Conservation (phyloP, 2,888 invertebrate genomes). For the Caenorhabditis macrosperma region DNA sequence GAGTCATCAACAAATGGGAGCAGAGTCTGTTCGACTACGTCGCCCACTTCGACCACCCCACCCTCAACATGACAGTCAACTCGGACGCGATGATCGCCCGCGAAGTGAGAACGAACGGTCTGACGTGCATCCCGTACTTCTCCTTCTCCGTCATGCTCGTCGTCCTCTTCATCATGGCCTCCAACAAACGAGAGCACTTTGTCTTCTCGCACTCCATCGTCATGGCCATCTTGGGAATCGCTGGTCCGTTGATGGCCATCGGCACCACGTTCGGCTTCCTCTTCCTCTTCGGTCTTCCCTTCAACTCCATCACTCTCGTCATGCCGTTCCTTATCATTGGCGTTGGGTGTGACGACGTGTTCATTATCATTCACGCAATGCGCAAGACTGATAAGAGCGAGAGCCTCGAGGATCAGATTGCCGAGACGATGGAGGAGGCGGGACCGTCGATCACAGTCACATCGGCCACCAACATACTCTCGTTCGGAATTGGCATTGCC, state of each 20-base stretch:
- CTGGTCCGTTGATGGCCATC: constrained; percentile 72
- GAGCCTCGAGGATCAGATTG: constrained; percentile 68
- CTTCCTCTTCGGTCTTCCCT: constrained; percentile 68
- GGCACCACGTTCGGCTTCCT: constrained; percentile 71
- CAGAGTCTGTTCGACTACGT: constrained; percentile 62
- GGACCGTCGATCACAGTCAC: constrained; percentile 75
- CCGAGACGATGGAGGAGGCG: constrained; percentile 71
- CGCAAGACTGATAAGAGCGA: constrained; percentile 67
- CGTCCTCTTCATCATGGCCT: constrained; percentile 66
- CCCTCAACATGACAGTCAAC: constrained; percentile 69
- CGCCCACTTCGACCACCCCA: constrained; percentile 64
- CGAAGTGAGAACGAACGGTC: constrained; percentile 73
- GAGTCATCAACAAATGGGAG: constrained; percentile 69
- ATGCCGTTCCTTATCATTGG: constrained; percentile 77
- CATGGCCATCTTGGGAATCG: constrained; percentile 71
- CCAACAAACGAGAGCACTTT: constrained; percentile 68
- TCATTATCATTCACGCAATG: constrained; percentile 75
- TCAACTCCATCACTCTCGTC: constrained; percentile 75
- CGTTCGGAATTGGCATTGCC: constrained; percentile 70
- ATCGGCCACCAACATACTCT: constrained; percentile 72
- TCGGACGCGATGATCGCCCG: constrained; percentile 71
- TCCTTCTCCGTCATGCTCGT: constrained; percentile 66
- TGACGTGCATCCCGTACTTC: constrained; percentile 73
- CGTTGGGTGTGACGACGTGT: constrained; percentile 75
- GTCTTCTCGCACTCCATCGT: constrained; percentile 62